Evolutionary conservation across 2,113 vertebrate species (phyloP), one percentile per base, ranked within the genome.

Genomic region (Peromyscus maniculatus): DNA sequence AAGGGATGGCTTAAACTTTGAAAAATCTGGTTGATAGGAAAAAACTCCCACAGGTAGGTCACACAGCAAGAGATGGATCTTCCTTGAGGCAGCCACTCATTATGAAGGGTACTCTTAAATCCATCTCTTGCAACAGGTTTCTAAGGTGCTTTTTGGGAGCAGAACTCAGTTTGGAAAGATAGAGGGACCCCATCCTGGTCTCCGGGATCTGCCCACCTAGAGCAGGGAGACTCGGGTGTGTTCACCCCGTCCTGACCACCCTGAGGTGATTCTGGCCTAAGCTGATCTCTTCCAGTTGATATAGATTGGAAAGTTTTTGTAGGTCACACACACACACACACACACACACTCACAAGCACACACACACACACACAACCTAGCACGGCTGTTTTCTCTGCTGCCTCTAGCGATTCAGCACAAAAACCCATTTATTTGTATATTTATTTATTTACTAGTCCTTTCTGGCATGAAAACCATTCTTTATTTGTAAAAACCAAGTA

Each of bases 301-400:
- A 39, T 6, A 88, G 71, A 72, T 92, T 84, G 64, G 22, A 80
- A 91, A 80, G 46, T 49, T 91, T 95, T 93, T 91, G 89, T 92
- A 64, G 75, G 52, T 82, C 66, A 49, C 89, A 94, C 91, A 95
- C 55, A 55, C 55, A 26, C 16, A 59, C 57, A 59, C 57, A 59
- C 57, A 59, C 57, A 59, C 16, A 59, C 57, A 59, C 57, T 21
- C 57, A 59, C 16, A 59, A 15, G 17, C 57, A 59, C 57, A 59
- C 57, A 59, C 57, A 59, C 57, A 59, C 57, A 59, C 57, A 75
- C 72, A 75, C 24, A 77, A 80, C 31, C 3, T 62, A 72, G 59
- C 78, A 67, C 2, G 74, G 66, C 71, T 95, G 33, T 91, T 93
- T 84, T 26, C 89, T 46, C n/a, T 12, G 62, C 64, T 49, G 92